These are phyloP conservation scores for Lordiphosa andalusiaca DNA, from an alignment of 2,888 invertebrate species.

Conservation along the genomic window DNA sequence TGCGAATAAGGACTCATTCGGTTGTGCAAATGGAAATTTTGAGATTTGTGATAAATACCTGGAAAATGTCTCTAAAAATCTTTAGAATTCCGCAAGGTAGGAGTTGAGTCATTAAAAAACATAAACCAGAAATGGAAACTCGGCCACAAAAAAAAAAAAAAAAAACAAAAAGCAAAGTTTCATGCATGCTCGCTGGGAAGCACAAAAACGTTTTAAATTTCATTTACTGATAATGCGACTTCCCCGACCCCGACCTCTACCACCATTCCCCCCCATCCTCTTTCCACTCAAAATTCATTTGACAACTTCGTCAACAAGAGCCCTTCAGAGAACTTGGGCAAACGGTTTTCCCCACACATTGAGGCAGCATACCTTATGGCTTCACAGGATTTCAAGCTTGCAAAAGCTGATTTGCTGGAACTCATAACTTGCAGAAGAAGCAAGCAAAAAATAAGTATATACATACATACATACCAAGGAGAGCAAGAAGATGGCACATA, in stretches of 20 bases:
- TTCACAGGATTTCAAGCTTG: slow-evolving; percentile 36
- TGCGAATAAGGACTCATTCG: slow-evolving; percentile 37
- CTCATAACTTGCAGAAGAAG: slow-evolving; percentile 25
- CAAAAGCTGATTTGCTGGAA: slow-evolving; percentile 54
- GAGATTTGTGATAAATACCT: slow-evolving; percentile 49
- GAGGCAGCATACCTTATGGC: slow-evolving; percentile 35
- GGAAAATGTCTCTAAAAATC: slow-evolving; percentile 23
- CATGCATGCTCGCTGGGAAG: slow-evolving; percentile 15
- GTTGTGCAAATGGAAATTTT: slow-evolving; percentile 60
- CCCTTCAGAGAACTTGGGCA: slow-evolving; percentile 24
- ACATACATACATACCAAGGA: slow-evolving; percentile 7
- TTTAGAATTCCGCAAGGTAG: slow-evolving; percentile 17
- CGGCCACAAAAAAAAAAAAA: slow-evolving; percentile 15
- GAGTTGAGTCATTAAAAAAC: background rate
- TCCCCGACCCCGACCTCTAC: slow-evolving; percentile 8
- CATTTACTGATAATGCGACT: slow-evolving; percentile 59
- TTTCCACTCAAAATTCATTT: slow-evolving; percentile 51
- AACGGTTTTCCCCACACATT: slow-evolving; percentile 25
- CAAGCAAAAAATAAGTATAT: slow-evolving; percentile 2
- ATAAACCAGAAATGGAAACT: background rate
- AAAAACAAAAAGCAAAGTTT: slow-evolving; percentile 5
- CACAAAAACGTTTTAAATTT: slow-evolving; percentile 56
- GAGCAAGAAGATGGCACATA: slow-evolving; percentile 34
- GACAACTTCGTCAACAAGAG: slow-evolving; percentile 49
- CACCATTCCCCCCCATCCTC: background rate